Percentiles rank a stretch among this genome's conserved stretches.
Evolutionary conservation across 64 coral and sea anemone genomes (phyloP).

Genomic region (Acropora tenuis): DNA sequence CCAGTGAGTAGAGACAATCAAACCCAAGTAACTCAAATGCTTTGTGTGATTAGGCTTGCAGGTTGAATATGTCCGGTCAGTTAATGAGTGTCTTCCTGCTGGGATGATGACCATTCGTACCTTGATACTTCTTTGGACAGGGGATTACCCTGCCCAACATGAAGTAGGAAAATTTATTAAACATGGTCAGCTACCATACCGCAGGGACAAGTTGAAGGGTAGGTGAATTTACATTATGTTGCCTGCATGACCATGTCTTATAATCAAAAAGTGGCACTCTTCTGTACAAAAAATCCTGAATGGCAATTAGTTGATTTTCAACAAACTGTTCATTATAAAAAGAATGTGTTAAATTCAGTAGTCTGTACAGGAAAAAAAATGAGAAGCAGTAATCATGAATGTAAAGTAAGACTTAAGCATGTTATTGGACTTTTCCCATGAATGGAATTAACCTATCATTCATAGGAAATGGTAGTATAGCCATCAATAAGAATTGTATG

Average conservation of each 20-base stretch:
- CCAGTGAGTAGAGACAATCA: background rate
- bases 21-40: background rate
- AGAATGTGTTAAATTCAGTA: slow-evolving; percentile 1
- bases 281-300: background rate
- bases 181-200: slow-evolving; percentile 10
- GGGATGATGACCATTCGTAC: background rate
- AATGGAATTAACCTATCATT: background rate
- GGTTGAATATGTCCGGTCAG: background rate
- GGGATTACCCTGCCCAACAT: slow-evolving; percentile 20
- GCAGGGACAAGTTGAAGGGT: slow-evolving; percentile 25
- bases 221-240: slow-evolving; percentile 16
- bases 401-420: slow-evolving; percentile 7
- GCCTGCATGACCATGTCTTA: slow-evolving; percentile 10
- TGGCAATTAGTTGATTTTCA: background rate
- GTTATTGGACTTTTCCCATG: slow-evolving; percentile 1
- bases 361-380: background rate
- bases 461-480: background rate
- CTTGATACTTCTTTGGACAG: slow-evolving; percentile 34
- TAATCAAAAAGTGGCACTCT: slow-evolving; percentile 8
- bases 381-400: slow-evolving; percentile 12
- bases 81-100: slow-evolving; percentile 5
- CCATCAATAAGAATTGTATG: background rate
- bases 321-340: slow-evolving; percentile 1
- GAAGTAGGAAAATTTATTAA: slow-evolving; percentile 58
- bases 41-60: background rate